Conservation (phyloP, 2,113 vertebrate species). For the Vimba vimba region DNA sequence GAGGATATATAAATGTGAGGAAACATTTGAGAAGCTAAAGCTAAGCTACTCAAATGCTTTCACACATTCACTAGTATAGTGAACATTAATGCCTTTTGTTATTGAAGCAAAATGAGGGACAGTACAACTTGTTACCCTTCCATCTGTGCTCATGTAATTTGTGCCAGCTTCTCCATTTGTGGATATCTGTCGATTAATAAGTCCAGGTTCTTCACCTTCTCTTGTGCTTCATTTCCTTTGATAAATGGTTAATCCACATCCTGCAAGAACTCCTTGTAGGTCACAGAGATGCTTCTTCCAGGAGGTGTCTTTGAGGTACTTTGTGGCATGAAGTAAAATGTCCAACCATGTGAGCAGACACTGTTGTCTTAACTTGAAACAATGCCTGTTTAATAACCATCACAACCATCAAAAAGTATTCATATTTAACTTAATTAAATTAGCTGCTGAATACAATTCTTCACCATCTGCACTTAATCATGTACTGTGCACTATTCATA, state of each 20-base stretch:
- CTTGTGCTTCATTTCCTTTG: neutral
- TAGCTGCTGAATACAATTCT: neutral
- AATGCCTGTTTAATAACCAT: neutral
- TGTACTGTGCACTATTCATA: neutral
- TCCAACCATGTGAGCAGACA: neutral
- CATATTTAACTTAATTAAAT: neutral
- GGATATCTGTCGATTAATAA: neutral
- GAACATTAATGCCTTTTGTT: neutral
- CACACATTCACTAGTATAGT: neutral
- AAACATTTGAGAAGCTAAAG: neutral
- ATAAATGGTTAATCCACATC: neutral
- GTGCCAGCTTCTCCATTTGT: neutral
- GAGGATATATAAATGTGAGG: too few species aligned
- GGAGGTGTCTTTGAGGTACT: neutral
- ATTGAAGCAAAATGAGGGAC: neutral
- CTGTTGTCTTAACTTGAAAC: neutral
- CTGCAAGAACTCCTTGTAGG: neutral
- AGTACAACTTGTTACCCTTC: conserved; percentile 2
- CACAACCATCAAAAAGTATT: neutral
- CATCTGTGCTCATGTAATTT: neutral
- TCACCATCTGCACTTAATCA: neutral
- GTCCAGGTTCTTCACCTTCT: neutral
- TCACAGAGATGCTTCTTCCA: neutral
- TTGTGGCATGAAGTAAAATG: neutral
- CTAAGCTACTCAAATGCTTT: neutral